A percentile compares a stretch with the other conserved stretches of the same genome.
Evolutionary conservation across 2,888 invertebrate genomes (phyloP).

Genomic region (Silvanus unidentatus): DNA sequence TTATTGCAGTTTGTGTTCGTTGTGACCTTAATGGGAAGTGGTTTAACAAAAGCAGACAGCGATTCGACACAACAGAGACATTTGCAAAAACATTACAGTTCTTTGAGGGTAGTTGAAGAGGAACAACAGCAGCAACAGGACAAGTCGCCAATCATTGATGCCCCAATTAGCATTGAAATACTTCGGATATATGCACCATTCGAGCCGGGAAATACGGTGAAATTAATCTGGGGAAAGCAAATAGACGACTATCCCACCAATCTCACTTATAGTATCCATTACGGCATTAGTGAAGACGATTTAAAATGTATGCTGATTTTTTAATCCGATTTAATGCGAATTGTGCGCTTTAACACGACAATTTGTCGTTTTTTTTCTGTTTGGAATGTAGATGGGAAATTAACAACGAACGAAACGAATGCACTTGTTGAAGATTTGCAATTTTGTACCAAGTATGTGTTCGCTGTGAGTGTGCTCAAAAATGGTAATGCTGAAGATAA

Average conservation of each 20-base stretch:
- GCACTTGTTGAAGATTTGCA: constrained; percentile 27
- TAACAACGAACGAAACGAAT: constrained; percentile 27
- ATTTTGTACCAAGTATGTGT: constrained; percentile 32
- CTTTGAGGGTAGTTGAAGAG: too few species aligned
- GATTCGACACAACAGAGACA: too few species aligned
- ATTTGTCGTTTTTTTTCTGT: too few species aligned
- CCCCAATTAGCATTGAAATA: constrained; percentile 28
- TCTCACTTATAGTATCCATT: constrained; percentile 31
- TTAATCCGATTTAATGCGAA: not conserved
- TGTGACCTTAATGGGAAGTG: too few species aligned
- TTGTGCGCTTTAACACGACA: too few species aligned
- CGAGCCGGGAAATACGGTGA: constrained; percentile 28
- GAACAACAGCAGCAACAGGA: too few species aligned
- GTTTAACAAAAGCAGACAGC: too few species aligned
- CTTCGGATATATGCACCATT: constrained; percentile 26
- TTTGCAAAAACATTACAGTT: too few species aligned
- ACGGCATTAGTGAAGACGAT: constrained; percentile 27
- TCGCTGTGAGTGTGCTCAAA: constrained; percentile 25
- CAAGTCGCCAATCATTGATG: constrained; percentile 7
- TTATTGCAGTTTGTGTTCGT: too few species aligned
- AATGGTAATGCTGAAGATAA: constrained; percentile 9
- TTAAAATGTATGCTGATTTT: constrained; percentile 11
- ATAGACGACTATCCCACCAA: constrained; percentile 18
- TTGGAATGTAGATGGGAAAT: constrained; percentile 33
- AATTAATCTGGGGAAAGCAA: constrained; percentile 31